Evolutionary conservation across 2,888 invertebrate species (phyloP).

Genomic region (Drosophila quinaria): DNA sequence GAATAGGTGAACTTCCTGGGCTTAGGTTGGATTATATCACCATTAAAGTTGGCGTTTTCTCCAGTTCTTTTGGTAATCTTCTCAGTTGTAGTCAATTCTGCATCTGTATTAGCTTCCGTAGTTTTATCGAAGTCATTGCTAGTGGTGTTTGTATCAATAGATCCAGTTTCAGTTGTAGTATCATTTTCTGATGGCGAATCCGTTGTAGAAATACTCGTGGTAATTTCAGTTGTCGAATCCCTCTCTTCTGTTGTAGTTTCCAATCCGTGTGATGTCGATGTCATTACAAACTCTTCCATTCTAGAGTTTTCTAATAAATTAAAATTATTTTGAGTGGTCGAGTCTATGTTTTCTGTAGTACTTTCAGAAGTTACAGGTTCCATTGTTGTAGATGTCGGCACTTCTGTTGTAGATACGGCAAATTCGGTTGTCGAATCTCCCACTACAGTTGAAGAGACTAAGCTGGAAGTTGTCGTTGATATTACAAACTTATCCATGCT

Average conservation of each 20-base stretch:
- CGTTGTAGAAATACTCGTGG: not conserved
- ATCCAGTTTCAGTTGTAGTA: constrained; percentile 15
- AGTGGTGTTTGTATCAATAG: constrained; percentile 4
- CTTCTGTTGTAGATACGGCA: not conserved
- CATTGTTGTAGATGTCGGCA: not conserved
- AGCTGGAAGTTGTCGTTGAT: not conserved
- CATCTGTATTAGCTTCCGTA: not conserved
- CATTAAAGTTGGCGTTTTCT: constrained; percentile 14
- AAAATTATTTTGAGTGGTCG: not conserved
- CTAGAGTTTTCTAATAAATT: not conserved
- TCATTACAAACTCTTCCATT: not conserved
- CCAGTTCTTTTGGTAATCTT: not conserved
- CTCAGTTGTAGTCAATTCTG: constrained; percentile 13
- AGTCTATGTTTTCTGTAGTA: constrained; percentile 7
- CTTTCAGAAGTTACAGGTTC: not conserved
- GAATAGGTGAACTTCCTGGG: constrained; percentile 59
- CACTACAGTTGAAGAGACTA: not conserved
- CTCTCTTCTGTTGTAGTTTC: constrained; percentile 12
- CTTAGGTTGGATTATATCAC: constrained; percentile 40
- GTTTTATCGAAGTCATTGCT: not conserved
- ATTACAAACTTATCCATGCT: not conserved
- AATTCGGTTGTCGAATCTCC: constrained; percentile 6
- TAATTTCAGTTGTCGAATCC: constrained; percentile 3
- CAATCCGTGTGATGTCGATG: not conserved
- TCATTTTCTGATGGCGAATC: not conserved